A percentile compares a stretch with the other conserved stretches of the same genome.
These are phyloP conservation scores for Cosmopolites sordidus DNA, from an alignment of 2,888 invertebrate species.

Conservation along the genomic window DNA sequence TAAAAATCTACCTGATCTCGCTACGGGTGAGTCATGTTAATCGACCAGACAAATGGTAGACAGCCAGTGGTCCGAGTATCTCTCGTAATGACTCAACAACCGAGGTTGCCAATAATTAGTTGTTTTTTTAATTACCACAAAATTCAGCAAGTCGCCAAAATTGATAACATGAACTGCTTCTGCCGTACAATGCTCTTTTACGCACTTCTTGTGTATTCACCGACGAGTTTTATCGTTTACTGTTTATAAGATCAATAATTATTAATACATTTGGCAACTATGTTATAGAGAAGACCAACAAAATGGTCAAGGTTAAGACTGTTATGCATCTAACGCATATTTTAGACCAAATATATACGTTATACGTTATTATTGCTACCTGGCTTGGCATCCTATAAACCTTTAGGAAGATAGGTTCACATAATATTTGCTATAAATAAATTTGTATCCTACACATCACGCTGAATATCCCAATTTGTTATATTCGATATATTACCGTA, in stretches of 20 bases:
- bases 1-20: slow-evolving; percentile 17
- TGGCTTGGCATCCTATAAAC: not conserved
- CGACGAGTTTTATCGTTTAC: too few relatives aligned
- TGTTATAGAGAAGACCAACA: not conserved
- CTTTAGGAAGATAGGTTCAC: too few relatives aligned
- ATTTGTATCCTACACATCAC: too few relatives aligned
- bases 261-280: slow-evolving; percentile 3
- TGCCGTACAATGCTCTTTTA: too few relatives aligned
- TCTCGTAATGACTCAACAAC: slow-evolving; percentile 18
- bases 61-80: slow-evolving; percentile 12
- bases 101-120: slow-evolving; percentile 13
- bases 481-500: too few relatives aligned
- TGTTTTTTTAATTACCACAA: slow-evolving; percentile 2
- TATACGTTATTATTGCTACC: slow-evolving; percentile 4
- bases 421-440: too few relatives aligned
- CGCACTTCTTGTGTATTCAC: too few relatives aligned
- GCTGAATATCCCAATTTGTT: too few relatives aligned
- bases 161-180: not conserved
- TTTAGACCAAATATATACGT: not conserved
- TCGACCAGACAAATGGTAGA: slow-evolving; percentile 24
- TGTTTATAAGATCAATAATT: not conserved
- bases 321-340: slow-evolving; percentile 4
- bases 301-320: slow-evolving; percentile 9
- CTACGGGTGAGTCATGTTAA: slow-evolving; percentile 20
- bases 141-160: slow-evolving; percentile 2